phyloP scores from a whole-genome alignment of 1,140 invertebrate species.

The Brachionus plicatilis region DNA sequence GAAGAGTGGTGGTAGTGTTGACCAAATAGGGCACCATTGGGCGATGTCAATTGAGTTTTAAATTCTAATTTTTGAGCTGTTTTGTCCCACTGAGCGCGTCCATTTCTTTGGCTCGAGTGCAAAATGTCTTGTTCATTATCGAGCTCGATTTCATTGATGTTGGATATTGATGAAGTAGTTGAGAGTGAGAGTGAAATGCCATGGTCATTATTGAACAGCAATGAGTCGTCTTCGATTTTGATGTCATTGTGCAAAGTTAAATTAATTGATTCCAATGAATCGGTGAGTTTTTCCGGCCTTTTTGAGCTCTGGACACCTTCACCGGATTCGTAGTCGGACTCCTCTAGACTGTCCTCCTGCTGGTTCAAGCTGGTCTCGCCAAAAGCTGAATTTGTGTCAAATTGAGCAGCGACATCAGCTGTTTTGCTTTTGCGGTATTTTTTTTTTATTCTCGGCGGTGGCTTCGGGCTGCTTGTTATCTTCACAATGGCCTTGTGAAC shows the following conservation, averaged over 20 bases:
- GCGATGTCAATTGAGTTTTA: background rate
- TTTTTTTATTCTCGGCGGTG: constrained; percentile 25
- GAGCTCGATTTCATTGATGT: background rate
- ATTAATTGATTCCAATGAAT: constrained; percentile 27
- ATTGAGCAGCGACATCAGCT: background rate
- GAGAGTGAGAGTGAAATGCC: background rate
- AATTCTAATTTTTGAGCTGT: background rate
- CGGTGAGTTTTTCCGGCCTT: background rate
- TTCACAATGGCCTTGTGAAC: background rate
- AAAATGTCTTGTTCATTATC: background rate
- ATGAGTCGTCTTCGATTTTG: constrained; percentile 19
- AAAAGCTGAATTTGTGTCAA: background rate
- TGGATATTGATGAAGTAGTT: background rate
- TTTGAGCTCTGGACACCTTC: background rate
- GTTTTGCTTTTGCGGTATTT: constrained; percentile 33
- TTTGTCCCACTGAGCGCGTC: constrained; percentile 16
- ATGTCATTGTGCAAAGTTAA: background rate
- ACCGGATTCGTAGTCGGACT: background rate
- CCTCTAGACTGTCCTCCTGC: background rate
- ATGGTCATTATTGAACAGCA: background rate
- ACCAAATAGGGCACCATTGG: background rate
- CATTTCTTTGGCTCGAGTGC: background rate
- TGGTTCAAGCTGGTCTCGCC: background rate
- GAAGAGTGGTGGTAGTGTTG: no score
- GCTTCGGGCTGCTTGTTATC: background rate